These are phyloP conservation scores for Prionace glauca DNA, from an alignment of 2,797 vertebrate species.

Conservation along the genomic window DNA sequence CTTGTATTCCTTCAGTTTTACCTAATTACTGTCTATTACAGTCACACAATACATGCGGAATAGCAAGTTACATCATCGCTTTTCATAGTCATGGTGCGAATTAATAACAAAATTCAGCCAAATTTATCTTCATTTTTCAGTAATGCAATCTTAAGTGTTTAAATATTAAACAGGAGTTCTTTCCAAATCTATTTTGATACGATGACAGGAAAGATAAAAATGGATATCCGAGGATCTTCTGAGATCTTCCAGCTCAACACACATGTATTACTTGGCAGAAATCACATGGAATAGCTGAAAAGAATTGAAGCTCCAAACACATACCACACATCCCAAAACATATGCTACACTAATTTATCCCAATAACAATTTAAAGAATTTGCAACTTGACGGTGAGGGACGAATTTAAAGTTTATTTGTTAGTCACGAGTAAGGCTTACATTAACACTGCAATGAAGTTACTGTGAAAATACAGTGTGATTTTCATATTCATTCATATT, in stretches of 20 bases:
- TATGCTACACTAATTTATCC: background rate
- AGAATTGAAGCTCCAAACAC: background rate
- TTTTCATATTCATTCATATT: conserved; percentile 4
- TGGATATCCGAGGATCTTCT: background rate
- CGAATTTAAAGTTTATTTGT: no score
- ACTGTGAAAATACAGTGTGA: background rate
- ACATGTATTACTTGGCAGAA: background rate
- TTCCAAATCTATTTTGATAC: background rate
- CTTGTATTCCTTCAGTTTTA: background rate
- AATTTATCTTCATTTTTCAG: background rate
- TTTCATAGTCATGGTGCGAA: background rate
- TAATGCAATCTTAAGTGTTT: conserved; percentile 10
- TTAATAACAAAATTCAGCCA: conserved; percentile 2
- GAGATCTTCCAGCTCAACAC: background rate
- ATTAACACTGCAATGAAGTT: no score
- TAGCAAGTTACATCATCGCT: background rate
- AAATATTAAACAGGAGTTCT: conserved; percentile 11
- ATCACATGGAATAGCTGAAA: background rate
- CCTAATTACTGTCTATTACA: background rate
- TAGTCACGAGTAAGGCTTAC: no score
- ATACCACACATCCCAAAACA: background rate
- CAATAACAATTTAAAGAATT: background rate
- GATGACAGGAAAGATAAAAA: background rate
- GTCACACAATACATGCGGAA: background rate
- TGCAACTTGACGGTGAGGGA: background rate